Percentiles rank a stretch among this genome's conserved stretches.
Evolutionary conservation across 2,113 vertebrate species (phyloP).

Genomic region (Scopus umbretta): DNA sequence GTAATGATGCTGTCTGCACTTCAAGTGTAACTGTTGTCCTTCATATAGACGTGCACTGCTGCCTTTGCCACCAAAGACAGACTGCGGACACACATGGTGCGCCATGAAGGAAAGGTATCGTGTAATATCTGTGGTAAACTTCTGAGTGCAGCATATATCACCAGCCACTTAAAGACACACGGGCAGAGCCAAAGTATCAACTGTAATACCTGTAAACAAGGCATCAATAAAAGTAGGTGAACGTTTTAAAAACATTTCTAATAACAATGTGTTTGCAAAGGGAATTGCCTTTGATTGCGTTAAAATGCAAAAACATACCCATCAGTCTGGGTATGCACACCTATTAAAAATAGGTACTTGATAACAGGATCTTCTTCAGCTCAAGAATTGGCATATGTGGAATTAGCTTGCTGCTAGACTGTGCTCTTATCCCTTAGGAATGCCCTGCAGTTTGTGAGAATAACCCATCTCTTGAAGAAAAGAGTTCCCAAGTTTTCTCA

Average conservation of each 20-base stretch:
- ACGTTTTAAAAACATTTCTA: slow-evolving; percentile 44
- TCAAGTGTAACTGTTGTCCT: slow-evolving; percentile 70
- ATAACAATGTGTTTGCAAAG: not conserved
- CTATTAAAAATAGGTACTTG: not conserved
- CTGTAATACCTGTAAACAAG: slow-evolving; percentile 97
- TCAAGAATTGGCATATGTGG: not conserved
- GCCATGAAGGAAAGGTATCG: slow-evolving; percentile 97
- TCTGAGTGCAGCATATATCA: slow-evolving; percentile 97
- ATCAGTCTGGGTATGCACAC: not conserved
- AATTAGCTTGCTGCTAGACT: not conserved
- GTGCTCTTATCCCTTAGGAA: not conserved
- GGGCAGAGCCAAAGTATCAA: slow-evolving; percentile 90
- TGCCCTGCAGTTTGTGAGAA: not conserved
- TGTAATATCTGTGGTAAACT: slow-evolving; percentile 99
- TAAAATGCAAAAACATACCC: not conserved
- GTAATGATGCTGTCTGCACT: slow-evolving; percentile 56
- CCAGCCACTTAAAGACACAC: slow-evolving; percentile 98
- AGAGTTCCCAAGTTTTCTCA: not conserved
- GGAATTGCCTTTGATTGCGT: not conserved
- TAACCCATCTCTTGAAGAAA: not conserved
- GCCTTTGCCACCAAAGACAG: slow-evolving; percentile 99
- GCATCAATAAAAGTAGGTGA: slow-evolving; percentile 83
- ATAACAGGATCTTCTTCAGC: not conserved
- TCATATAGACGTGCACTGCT: slow-evolving; percentile 90
- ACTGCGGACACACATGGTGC: slow-evolving; percentile 97